These are phyloP conservation scores for Edolisoma coerulescens DNA, from an alignment of 2,113 vertebrate genomes.

Conservation along the genomic window DNA sequence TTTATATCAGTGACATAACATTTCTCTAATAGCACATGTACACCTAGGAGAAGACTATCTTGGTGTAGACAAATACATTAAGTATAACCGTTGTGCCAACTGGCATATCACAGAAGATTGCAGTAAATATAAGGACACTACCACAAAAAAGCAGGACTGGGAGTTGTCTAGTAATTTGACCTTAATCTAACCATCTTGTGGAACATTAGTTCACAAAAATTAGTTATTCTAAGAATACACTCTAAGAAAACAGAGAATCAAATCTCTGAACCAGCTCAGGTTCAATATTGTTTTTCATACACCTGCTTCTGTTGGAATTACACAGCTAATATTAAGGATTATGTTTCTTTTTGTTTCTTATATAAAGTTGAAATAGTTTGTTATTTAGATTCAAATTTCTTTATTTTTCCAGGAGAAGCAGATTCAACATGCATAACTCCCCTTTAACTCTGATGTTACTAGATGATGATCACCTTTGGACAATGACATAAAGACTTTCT, in stretches of 20 bases:
- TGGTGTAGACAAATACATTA: not conserved
- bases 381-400: not conserved
- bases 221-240: not conserved
- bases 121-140: not conserved
- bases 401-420: not conserved
- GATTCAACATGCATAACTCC: not conserved
- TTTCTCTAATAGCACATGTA: not conserved
- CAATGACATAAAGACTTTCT: not conserved
- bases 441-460: not conserved
- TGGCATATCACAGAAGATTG: not conserved
- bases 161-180: not conserved
- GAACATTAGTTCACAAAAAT: not conserved
- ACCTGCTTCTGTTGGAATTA: not conserved
- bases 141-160: not conserved
- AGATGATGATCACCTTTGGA: not conserved
- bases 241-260: not conserved
- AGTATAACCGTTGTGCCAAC: not conserved
- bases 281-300: not conserved
- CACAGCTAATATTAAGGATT: not conserved
- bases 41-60: not conserved
- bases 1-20: not conserved
- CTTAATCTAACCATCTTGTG: not conserved
- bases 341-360: not conserved
- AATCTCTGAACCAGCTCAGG: not conserved
- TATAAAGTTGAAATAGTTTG: not conserved